phyloP scores from a whole-genome alignment of 2,888 invertebrate genomes.

The Augochlorella aurata region DNA sequence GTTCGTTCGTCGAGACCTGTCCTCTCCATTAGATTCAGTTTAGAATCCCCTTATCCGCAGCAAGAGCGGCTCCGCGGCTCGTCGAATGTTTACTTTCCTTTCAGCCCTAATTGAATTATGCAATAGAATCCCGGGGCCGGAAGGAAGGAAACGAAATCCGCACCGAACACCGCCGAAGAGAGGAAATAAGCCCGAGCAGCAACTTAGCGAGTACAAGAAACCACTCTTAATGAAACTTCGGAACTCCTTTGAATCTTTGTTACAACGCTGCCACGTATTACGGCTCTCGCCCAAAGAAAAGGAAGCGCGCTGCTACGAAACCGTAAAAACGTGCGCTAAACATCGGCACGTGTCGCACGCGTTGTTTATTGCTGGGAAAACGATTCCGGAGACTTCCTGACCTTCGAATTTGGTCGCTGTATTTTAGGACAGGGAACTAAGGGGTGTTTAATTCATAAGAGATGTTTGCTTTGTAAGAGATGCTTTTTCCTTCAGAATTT shows the following conservation, averaged over 20 bases:
- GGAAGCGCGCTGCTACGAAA: background rate
- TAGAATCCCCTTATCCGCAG: background rate
- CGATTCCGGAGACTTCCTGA: too few species aligned
- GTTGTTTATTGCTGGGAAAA: too few species aligned
- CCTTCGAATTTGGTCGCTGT: too few species aligned
- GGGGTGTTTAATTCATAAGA: too few species aligned
- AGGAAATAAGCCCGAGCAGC: background rate
- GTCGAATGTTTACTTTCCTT: constrained; percentile 13
- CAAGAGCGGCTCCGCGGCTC: background rate
- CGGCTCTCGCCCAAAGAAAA: background rate
- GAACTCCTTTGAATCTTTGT: background rate
- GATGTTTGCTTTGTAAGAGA: too few species aligned
- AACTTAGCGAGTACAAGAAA: background rate
- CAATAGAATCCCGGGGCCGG: background rate
- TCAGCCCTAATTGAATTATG: constrained; percentile 17
- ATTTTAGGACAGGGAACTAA: too few species aligned
- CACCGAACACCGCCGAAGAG: background rate
- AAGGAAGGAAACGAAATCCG: constrained; percentile 13
- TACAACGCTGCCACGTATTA: background rate
- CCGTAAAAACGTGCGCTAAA: background rate
- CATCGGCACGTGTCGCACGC: background rate
- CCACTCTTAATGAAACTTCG: constrained; percentile 10
- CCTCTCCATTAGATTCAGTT: background rate
- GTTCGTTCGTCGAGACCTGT: background rate
- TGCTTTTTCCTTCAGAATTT: too few species aligned